Evolutionary conservation across 2,888 invertebrate species (phyloP).

Genomic region (Auanema sp.): DNA sequence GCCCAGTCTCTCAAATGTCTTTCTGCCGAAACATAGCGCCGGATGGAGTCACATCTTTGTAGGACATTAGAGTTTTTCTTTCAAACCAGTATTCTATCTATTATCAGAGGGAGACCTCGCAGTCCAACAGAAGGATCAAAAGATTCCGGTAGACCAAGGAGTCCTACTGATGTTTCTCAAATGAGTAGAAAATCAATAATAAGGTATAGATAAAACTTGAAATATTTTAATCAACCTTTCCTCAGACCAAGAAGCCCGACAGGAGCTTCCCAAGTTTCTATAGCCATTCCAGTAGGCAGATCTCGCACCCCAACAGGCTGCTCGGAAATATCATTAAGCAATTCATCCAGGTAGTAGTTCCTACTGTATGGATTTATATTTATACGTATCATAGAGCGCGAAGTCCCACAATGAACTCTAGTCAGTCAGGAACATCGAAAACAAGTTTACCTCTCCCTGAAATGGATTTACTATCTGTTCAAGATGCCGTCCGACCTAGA

Average conservation of each 20-base stretch:
- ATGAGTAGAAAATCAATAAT: slow-evolving; percentile 19
- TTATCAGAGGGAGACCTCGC: slow-evolving; percentile 13
- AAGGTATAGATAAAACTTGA: neutral
- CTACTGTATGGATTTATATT: neutral
- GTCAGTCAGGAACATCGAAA: slow-evolving; percentile 29
- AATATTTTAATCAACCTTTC: neutral
- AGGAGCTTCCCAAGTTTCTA: slow-evolving; percentile 24
- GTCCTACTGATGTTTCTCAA: slow-evolving; percentile 46
- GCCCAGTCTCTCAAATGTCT: slow-evolving; percentile 33
- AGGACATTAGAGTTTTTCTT: slow-evolving; percentile 8
- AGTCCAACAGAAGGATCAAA: slow-evolving; percentile 39
- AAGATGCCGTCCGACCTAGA: slow-evolving; percentile 40
- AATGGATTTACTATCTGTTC: slow-evolving; percentile 30
- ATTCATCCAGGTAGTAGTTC: neutral
- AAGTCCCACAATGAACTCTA: slow-evolving; percentile 42
- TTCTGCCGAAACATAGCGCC: slow-evolving; percentile 34
- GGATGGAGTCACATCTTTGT: slow-evolving; percentile 24
- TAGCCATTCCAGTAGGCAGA: slow-evolving; percentile 12
- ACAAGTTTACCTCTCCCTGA: slow-evolving; percentile 14
- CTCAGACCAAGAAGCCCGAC: slow-evolving; percentile 37
- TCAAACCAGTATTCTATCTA: slow-evolving; percentile 8
- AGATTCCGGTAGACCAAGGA: slow-evolving; percentile 45
- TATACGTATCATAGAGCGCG: slow-evolving; percentile 28
- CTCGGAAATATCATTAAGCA: slow-evolving; percentile 11
- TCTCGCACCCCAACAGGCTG: slow-evolving; percentile 17